A percentile compares a stretch with the other conserved stretches of the same genome.
These are phyloP conservation scores for Pluvianellus socialis DNA, from an alignment of 2,113 vertebrate species.

Conservation along the genomic window DNA sequence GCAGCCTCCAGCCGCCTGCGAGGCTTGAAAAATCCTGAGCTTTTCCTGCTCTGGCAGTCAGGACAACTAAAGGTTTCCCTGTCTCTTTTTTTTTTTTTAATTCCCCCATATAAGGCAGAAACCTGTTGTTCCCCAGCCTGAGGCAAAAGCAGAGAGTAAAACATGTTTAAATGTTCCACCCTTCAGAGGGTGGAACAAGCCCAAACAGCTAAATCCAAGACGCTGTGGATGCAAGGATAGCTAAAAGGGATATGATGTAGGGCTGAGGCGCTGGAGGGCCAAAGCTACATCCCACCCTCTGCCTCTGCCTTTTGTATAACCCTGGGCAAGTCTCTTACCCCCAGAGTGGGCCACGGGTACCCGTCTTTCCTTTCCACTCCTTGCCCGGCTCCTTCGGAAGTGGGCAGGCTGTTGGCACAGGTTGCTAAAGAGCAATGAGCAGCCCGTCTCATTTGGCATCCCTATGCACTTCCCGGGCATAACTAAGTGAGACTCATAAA, in stretches of 20 bases:
- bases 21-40: neutral
- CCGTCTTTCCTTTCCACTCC: fast-evolving
- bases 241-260: fast-evolving
- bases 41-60: neutral
- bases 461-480: neutral
- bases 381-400: neutral
- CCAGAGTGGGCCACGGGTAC: fast-evolving
- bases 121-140: neutral
- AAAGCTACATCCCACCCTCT: neutral
- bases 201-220: neutral
- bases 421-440: neutral
- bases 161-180: neutral
- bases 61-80: neutral
- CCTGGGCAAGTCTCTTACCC: neutral
- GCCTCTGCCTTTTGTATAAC: neutral
- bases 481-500: neutral
- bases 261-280: neutral
- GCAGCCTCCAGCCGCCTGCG: neutral
- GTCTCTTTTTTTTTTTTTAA: neutral
- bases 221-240: neutral
- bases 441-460: neutral
- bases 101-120: neutral
- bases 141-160: neutral
- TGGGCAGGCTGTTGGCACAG: neutral
- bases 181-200: neutral